These are phyloP conservation scores for Paracanthobrama guichenoti DNA, from an alignment of 2,113 vertebrate species.

Conservation along the genomic window DNA sequence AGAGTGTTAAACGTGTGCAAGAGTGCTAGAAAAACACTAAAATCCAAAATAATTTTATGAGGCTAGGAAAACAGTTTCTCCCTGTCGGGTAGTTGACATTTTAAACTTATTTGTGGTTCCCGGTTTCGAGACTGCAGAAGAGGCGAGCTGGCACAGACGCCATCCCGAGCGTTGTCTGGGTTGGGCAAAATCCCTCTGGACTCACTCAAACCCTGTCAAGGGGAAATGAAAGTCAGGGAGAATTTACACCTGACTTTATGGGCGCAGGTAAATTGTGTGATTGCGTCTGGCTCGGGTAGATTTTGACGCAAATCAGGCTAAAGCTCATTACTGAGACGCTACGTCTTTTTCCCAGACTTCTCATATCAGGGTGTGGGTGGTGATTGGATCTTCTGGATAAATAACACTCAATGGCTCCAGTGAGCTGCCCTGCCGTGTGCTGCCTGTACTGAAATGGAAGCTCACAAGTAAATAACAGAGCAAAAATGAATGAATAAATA, in stretches of 20 bases:
- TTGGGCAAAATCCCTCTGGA: conserved; percentile 55
- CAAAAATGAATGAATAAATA: neutral
- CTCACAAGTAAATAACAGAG: neutral
- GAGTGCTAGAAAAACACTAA: conserved; percentile 74
- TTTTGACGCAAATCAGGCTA: conserved; percentile 35
- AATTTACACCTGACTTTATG: conserved; percentile 60
- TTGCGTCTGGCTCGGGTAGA: conserved; percentile 40
- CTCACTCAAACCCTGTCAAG: conserved; percentile 48
- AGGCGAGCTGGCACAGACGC: conserved; percentile 42
- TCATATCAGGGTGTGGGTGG: neutral
- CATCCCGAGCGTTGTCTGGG: conserved; percentile 33
- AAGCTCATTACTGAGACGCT: conserved; percentile 25
- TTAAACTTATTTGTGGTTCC: conserved; percentile 62
- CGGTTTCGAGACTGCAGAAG: conserved; percentile 50
- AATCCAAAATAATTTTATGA: conserved; percentile 74
- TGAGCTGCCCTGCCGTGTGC: neutral
- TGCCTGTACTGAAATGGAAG: neutral
- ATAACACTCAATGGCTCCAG: conserved; percentile 77
- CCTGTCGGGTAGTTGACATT: conserved; percentile 65
- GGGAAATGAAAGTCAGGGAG: conserved; percentile 51
- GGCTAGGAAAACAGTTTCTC: conserved; percentile 64
- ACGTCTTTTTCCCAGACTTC: conserved; percentile 28
- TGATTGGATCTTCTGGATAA: conserved; percentile 2
- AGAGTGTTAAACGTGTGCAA: conserved; percentile 67
- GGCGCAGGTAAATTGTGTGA: conserved; percentile 43